Conservation (phyloP, 2,797 vertebrate genomes). For the Mormyrus hasselquistii region DNA sequence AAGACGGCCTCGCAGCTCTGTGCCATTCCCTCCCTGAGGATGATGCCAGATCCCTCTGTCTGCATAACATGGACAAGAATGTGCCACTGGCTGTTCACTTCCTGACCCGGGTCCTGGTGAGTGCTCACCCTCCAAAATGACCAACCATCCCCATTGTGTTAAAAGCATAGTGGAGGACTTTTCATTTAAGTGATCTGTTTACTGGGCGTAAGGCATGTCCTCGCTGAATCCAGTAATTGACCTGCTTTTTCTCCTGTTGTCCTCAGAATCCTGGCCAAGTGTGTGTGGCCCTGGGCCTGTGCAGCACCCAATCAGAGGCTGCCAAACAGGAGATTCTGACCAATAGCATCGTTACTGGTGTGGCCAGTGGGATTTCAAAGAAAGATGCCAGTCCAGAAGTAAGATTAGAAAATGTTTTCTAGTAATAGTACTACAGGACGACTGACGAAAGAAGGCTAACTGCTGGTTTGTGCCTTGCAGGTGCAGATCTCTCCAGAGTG, state of each 20-base stretch:
- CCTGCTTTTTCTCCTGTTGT: not conserved
- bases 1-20: slow-evolving; percentile 7
- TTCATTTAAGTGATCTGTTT: not conserved
- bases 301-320: slow-evolving; percentile 34
- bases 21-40: slow-evolving; percentile 19
- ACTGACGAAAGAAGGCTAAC: not conserved
- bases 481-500: slow-evolving; percentile 50
- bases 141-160: not conserved
- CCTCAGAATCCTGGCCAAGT: slow-evolving; percentile 47
- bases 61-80: slow-evolving; percentile 16
- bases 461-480: slow-evolving; percentile 32
- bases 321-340: slow-evolving; percentile 25
- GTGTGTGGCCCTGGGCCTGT: slow-evolving; percentile 56
- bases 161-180: not conserved
- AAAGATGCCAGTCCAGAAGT: slow-evolving; percentile 28
- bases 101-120: slow-evolving; percentile 29
- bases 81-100: slow-evolving; percentile 19
- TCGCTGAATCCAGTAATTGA: not conserved
- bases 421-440: not conserved
- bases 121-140: not conserved
- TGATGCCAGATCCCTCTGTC: not conserved
- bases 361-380: slow-evolving; percentile 6
- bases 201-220: not conserved
- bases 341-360: not conserved
- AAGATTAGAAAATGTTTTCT: not conserved